A percentile compares a stretch with the other conserved stretches of the same genome.
Conservation (phyloP, 2,113 vertebrate species). For the Varanus komodoensis region DNA sequence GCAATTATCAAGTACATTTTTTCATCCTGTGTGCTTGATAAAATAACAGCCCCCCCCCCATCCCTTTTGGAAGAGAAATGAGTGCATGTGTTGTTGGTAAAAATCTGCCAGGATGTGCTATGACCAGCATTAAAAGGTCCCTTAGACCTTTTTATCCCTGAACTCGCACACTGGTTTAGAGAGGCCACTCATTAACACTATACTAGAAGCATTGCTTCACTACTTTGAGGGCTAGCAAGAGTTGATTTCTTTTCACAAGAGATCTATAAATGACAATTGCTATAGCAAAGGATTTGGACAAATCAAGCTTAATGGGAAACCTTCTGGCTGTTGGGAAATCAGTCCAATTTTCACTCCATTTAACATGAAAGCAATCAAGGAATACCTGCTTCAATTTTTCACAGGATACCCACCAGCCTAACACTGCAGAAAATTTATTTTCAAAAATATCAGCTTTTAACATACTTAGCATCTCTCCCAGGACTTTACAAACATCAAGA, state of each 20-base stretch:
- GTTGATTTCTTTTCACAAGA: constrained; percentile 46
- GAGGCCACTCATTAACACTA: not conserved
- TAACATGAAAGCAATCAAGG: constrained; percentile 53
- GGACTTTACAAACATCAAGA: constrained; percentile 27
- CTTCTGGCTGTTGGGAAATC: constrained; percentile 28
- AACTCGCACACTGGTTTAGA: too few species aligned
- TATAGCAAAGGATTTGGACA: constrained; percentile 42
- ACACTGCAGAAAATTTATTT: constrained; percentile 50
- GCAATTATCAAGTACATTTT: too few species aligned
- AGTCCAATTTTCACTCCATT: constrained; percentile 43
- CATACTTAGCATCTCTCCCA: constrained; percentile 14
- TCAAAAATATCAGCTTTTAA: constrained; percentile 42
- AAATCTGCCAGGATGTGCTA: too few species aligned
- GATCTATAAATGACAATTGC: constrained; percentile 49
- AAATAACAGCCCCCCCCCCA: too few species aligned
- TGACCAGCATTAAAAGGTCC: too few species aligned
- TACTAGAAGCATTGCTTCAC: not conserved
- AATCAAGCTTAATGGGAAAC: constrained; percentile 46
- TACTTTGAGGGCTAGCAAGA: constrained; percentile 32
- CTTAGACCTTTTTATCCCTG: too few species aligned
- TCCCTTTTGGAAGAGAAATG: too few species aligned
- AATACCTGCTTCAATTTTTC: constrained; percentile 41
- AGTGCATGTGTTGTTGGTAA: too few species aligned
- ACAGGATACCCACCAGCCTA: not conserved
- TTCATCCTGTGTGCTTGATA: too few species aligned